phyloP scores from a whole-genome alignment of 2,113 vertebrate genomes.

The Aleadryas rufinucha region DNA sequence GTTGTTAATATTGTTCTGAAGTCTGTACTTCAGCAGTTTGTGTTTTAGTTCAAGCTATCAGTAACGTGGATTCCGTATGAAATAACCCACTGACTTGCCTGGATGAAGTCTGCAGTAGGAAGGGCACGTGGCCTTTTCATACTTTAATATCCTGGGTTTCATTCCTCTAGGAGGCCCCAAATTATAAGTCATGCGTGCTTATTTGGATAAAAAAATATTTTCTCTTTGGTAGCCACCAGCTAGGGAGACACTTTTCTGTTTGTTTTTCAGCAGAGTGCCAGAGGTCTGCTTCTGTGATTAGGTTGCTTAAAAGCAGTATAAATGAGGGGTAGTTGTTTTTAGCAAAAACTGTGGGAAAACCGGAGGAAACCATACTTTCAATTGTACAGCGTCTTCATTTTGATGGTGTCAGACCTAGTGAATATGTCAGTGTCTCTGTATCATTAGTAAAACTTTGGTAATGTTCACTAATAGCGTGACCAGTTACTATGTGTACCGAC shows the following conservation, averaged over 20 bases:
- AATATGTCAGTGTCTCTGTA: neutral
- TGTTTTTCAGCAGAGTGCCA: neutral
- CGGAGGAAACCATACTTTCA: accelerated
- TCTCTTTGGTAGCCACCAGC: neutral
- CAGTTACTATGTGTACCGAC: neutral
- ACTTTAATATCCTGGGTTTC: neutral
- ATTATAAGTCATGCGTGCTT: neutral
- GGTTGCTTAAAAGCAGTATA: neutral
- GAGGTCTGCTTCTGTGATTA: neutral
- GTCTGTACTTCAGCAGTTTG: neutral
- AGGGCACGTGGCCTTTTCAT: neutral
- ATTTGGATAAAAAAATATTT: neutral
- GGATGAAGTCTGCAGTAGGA: neutral
- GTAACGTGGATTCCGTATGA: neutral
- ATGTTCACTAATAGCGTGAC: neutral
- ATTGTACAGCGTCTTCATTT: neutral
- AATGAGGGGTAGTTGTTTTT: neutral
- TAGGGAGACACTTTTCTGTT: neutral
- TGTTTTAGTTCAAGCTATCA: neutral
- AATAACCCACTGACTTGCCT: neutral
- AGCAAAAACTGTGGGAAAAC: neutral
- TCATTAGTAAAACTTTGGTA: neutral
- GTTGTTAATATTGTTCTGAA: accelerated
- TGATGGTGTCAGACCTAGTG: neutral
- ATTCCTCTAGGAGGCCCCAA: neutral